Conservation (phyloP, 2,797 vertebrate species). For the Falco berigora region DNA sequence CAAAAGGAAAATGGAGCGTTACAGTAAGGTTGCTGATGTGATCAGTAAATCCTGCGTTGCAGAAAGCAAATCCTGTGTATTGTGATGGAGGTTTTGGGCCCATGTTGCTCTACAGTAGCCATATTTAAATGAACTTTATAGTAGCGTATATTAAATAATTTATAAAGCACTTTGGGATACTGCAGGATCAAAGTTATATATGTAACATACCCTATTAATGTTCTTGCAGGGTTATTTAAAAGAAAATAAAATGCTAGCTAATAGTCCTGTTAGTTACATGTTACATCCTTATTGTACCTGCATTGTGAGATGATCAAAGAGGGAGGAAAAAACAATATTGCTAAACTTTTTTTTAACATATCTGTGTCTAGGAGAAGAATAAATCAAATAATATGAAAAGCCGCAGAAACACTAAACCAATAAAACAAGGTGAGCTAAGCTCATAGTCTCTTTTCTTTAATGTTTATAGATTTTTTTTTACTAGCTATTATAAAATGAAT, state of each 20-base stretch:
- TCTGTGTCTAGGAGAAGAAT: constrained; percentile 82
- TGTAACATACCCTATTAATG: not conserved
- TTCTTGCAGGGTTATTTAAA: not conserved
- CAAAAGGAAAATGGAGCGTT: not conserved
- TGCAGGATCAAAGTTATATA: not conserved
- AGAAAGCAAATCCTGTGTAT: not conserved
- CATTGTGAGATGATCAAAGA: constrained; percentile 48
- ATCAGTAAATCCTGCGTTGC: not conserved
- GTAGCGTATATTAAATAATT: not conserved
- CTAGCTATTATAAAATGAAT: constrained; percentile 33
- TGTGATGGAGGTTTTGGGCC: not conserved
- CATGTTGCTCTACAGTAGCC: not conserved
- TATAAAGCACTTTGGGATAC: not conserved
- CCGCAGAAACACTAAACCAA: constrained; percentile 83
- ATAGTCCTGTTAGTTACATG: constrained; percentile 19
- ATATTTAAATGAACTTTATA: not conserved
- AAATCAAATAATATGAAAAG: constrained; percentile 81
- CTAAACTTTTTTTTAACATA: constrained; percentile 52
- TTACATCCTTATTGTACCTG: constrained; percentile 20
- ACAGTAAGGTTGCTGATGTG: not conserved
- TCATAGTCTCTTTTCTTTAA: constrained; percentile 45
- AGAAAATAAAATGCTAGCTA: not conserved
- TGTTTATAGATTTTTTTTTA: constrained; percentile 37
- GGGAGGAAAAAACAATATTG: constrained; percentile 22
- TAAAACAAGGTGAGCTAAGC: constrained; percentile 81